Evolutionary conservation across 2,797 vertebrate species (phyloP).

Genomic region (Pterois miles): DNA sequence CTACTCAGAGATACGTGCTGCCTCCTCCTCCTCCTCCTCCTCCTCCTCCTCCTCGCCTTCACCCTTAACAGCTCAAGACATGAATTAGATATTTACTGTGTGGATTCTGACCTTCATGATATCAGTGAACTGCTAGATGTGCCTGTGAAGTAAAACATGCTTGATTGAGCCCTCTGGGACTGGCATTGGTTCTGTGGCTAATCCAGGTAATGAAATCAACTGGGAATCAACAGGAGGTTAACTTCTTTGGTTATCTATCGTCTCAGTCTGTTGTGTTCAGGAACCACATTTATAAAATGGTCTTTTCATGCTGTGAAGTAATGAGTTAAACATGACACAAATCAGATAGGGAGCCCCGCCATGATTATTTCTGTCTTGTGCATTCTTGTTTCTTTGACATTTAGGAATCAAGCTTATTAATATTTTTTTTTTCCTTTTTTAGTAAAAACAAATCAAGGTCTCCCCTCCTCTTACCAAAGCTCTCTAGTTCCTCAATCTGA

Average conservation of each 20-base stretch:
- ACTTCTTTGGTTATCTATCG: slow-evolving; percentile 19
- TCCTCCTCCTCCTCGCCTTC: neutral
- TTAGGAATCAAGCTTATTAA: neutral
- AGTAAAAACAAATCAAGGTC: slow-evolving; percentile 20
- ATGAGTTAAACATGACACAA: neutral
- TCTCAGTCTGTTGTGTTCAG: neutral
- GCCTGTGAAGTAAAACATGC: slow-evolving; percentile 42
- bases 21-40: neutral
- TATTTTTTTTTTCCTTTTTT: too few relatives aligned
- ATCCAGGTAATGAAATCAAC: slow-evolving; percentile 38
- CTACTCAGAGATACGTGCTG: neutral
- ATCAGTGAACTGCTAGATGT: slow-evolving; percentile 7
- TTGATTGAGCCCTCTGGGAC: slow-evolving; percentile 47
- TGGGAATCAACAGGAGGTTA: slow-evolving; percentile 15
- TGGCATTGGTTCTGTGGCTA: slow-evolving; percentile 12
- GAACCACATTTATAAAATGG: neutral
- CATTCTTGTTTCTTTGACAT: neutral
- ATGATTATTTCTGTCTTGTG: neutral
- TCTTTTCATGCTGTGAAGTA: neutral
- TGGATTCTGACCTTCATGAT: slow-evolving; percentile 39
- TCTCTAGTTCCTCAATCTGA: slow-evolving; percentile 44
- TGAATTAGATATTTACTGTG: slow-evolving; percentile 47
- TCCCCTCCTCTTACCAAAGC: slow-evolving; percentile 13
- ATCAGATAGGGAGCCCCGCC: neutral
- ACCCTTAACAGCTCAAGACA: slow-evolving; percentile 20